Evolutionary conservation across 2,113 vertebrate genomes (phyloP), one percentile per base, ranked within the genome.

Genomic region (Tachuris rubrigastra): DNA sequence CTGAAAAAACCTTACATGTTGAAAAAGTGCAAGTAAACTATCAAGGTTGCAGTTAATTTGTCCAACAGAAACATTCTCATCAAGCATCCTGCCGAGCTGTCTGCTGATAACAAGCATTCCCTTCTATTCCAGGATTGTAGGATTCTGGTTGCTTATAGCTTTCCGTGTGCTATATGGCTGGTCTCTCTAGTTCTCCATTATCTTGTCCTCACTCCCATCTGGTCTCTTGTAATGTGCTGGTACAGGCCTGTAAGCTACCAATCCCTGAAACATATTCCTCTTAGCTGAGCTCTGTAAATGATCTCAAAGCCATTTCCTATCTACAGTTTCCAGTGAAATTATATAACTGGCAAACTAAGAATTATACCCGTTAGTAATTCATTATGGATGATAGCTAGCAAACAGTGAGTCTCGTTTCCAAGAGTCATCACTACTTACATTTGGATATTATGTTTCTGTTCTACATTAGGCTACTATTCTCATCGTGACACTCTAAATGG

Each of bases 401-500:
- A 88, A 71, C 46, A 82, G 53, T 46, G 73, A 58, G 23, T 87
- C 18, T 33, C 12, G 30, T 58, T 89, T 76, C 47, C 39, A 50
- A 53, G 44, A 47, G 41, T 30, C 42, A 74, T 44, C 14, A 8
- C 16, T 81, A 33, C 31, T 91, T 66, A 41, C 12, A 25, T 30
- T 71, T 68, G 50, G 66, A n/a, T 65, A 5, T 55, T 14, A 35
- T 33, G 23, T 77, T n/a, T 10, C 76, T 78, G 4, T 85, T 65
- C 83, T 86, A 20, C 42, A 76, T 66, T 41, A 99, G 99, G 99
- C n/a, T 99, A 99, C 94, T 99, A 98, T 87, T 99, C 99, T 68
- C 99, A 99, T 85, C 98, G 99, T 39, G 99, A 99, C 37, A 99
- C 98, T 8, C 0, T 99, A 5, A 97, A 98, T 4, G 99, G 99